Conservation (phyloP, 2,113 vertebrate genomes). For the Delphinapterus leucas region DNA sequence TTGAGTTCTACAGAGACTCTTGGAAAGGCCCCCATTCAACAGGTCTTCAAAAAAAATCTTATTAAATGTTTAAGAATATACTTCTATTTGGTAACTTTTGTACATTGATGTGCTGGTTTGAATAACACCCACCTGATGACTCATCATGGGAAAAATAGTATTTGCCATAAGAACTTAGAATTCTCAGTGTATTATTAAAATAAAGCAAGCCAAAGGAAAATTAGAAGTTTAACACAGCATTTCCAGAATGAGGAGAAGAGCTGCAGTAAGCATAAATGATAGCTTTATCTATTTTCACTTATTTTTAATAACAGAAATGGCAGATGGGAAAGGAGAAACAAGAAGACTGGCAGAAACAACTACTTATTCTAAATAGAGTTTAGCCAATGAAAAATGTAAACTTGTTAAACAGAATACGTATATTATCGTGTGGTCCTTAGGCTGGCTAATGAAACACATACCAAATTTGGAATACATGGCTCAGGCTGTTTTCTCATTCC, state of each 20-base stretch:
- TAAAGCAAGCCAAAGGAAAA: constrained; percentile 31
- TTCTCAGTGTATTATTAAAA: constrained; percentile 14
- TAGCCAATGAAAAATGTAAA: not conserved
- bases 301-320: constrained; percentile 35
- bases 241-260: not conserved
- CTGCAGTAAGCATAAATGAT: not conserved
- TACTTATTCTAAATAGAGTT: constrained; percentile 26
- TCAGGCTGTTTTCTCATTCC: constrained; percentile 16
- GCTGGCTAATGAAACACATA: constrained; percentile 10
- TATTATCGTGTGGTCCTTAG: not conserved
- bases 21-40: not conserved
- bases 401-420: not conserved
- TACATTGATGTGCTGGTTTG: not conserved
- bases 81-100: not conserved
- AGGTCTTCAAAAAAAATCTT: not conserved
- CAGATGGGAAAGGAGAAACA: constrained; percentile 19
- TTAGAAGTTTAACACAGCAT: not conserved
- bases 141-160: not conserved
- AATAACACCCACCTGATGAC: not conserved
- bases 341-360: not conserved
- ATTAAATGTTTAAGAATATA: not conserved
- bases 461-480: not conserved
- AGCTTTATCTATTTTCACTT: not conserved
- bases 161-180: constrained; percentile 23
- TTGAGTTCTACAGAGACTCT: not conserved